phyloP scores from a whole-genome alignment of 2,888 invertebrate genomes.

The Napeogenes inachia region DNA sequence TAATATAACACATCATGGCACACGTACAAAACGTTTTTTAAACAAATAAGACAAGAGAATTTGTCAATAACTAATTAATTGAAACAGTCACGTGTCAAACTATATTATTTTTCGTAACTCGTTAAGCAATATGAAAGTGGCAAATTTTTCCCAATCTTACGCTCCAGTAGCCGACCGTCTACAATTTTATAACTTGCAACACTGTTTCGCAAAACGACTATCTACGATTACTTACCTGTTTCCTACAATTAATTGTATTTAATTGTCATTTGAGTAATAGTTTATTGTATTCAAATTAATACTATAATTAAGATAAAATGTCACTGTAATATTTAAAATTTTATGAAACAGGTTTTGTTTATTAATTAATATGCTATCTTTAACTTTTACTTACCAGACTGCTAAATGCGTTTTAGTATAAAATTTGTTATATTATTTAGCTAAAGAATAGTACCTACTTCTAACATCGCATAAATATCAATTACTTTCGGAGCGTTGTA shows the following conservation, averaged over 20 bases:
- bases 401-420: too few species aligned
- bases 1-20: background rate
- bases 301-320: too few species aligned
- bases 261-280: constrained; percentile 27
- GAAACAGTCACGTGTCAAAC: constrained; percentile 3
- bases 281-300: background rate
- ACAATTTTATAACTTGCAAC: constrained; percentile 71
- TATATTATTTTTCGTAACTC: constrained; percentile 53
- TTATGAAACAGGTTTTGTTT: too few species aligned
- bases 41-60: background rate
- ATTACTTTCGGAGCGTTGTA: background rate
- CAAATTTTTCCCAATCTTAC: constrained; percentile 71
- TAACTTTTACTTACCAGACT: background rate
- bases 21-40: too few species aligned
- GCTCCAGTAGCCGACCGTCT: constrained; percentile 67
- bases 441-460: too few species aligned
- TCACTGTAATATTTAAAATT: background rate
- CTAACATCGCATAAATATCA: constrained; percentile 5
- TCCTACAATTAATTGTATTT: constrained; percentile 36
- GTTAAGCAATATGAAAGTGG: constrained; percentile 66
- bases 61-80: constrained; percentile 11
- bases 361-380: background rate
- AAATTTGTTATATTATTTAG: too few species aligned
- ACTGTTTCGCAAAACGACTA: constrained; percentile 60
- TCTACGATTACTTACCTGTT: constrained; percentile 38